Evolutionary conservation across 1,140 invertebrate species (phyloP), one percentile per base, ranked within the genome.

Genomic region (Bombus superbus): DNA sequence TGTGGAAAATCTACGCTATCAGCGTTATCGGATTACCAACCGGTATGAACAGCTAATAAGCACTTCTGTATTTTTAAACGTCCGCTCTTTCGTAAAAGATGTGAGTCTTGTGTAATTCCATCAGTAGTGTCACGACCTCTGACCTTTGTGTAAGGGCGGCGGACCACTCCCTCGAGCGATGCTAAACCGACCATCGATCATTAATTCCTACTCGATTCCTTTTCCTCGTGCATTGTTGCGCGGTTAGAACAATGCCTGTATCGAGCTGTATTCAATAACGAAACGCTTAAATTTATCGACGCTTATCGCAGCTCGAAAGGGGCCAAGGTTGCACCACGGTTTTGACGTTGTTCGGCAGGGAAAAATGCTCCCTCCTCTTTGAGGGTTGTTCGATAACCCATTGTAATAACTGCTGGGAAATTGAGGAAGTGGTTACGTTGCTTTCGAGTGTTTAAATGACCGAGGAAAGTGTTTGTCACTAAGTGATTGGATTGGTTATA

Each of bases 171-270:
- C n/a, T 53, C 64, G n/a, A 66, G 62, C 38, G 11, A 25, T 25
- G 57, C 38, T 66, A 59, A 72, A 62, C 68, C 32, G 35, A 57
- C 47, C 74, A 80, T 89, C 83, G 87, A 64, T 88, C 76, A 78
- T 89, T 89, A 89, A 89, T 89, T 69, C 35, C 53, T 72, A 64
- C 76, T 77, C 53, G 53, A 84, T 84, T 85, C 59, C 68, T 71
- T 85, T 80, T 59, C 68, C 40, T 40, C 53, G 40, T 47, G 42
- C 38, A 72, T 79, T 80, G 83, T 85, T 71, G 28, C 71, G 2
- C 35, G 25, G 38, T 3, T 10, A 32, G 35, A 64, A 73, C 66
- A 85, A 85, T 80, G 68, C 40, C 25, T 73, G 83, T 64, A 80
- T 80, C 69, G 57, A 72, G 47, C 40, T 22, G 68, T 57, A 80